Evolutionary conservation across 2,888 invertebrate genomes (phyloP), one percentile per base, ranked within the genome.

Genomic region (Mythimna impura): DNA sequence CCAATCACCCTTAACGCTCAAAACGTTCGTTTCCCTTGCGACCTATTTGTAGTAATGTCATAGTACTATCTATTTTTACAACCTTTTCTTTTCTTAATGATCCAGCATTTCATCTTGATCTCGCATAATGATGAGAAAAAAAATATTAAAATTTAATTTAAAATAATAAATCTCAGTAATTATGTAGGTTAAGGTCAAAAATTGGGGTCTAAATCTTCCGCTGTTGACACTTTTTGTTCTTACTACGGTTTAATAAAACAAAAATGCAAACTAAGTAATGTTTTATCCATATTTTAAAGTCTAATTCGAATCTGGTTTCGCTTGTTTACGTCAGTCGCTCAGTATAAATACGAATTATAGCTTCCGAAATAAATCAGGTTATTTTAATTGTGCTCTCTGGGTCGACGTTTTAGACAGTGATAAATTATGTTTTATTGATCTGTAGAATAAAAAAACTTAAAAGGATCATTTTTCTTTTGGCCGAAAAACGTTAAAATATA

Each of bases 361-460:
- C 22, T 62, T 79, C 50, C 43, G 30, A 68, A 60, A 54, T 54
- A 57, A 63, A 60, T 60, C 66, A 17, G 72, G 47, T 50, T 58
- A 40, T 73, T 65, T 66, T 71, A 61, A 71, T 52, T 63, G 1
- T 52, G 34, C 47, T 57, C n/a, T 8, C 47, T 62, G 55, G 10
- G 20, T 12, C n/a, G 9, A n/a, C 17, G 30, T n/a, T 54, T 61
- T 40, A 34, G 40, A 22, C 34, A 20, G 20, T 55, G 22, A 52
- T 64, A 64, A 8, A 36, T 64, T 22, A 66, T 12, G 14, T 36
- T 47, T 47, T 57, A 71, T 36, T 36, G 36, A 63, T 54, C 10
- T 20, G 2, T 50, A 50, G 12, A 5, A 43, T 0, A 43, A 12
- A 43, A 43, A 43, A 43, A 12, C 12, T 40, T 43, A 43, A 43